Evolutionary conservation across 2,797 vertebrate species (phyloP), one percentile per base, ranked within the genome.

Genomic region (Takifugu ocellatus): DNA sequence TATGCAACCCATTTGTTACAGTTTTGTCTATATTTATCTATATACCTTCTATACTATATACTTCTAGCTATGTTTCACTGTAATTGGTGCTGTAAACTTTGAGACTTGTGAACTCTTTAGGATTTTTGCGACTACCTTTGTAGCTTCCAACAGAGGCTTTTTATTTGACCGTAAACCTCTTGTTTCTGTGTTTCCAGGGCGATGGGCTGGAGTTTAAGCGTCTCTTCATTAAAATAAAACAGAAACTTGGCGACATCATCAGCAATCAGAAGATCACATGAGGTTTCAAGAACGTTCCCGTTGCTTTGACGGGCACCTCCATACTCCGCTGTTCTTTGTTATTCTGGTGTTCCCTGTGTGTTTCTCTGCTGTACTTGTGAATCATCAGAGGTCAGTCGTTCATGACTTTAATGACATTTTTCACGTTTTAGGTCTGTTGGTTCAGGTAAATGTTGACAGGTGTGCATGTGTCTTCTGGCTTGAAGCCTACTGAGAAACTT

Each of bases 131-230:
- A 33, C 31, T 33, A 33, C 31, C 31, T 33, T 33, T 10, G 31
- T 33, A 33, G 31, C 31, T 33, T 33, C 31, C 31, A 33, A 33
- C 31, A 33, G 31, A 33, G 10, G 31, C 31, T 33, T 33, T 33
- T 33, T 33, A 15, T 12, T 17, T 44, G 43, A 44, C 14, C 16
- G 43, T 6, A 44, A 44, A 44, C 8, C 46, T 11, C 10, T 48
- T 6, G 17, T 62, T 14, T 65, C 4, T 59, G 9, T 44, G 52
- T 79, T 66, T 83, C 43, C 73, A 98, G 97, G 97, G 97, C 0
- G 96, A 99, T 2, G 97, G 96, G 54, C 87, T 98, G 78, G 96
- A 98, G 87, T 99, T 99, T 81, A 98, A 99, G 82, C 92, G 93
- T 68, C 93, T 94, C 61, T 98, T 98, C 84, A 78, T 99, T 83